Base-by-base conservation (phyloP, 2,113 vertebrate species). In the Tragelaphus buxtoni region DNA sequence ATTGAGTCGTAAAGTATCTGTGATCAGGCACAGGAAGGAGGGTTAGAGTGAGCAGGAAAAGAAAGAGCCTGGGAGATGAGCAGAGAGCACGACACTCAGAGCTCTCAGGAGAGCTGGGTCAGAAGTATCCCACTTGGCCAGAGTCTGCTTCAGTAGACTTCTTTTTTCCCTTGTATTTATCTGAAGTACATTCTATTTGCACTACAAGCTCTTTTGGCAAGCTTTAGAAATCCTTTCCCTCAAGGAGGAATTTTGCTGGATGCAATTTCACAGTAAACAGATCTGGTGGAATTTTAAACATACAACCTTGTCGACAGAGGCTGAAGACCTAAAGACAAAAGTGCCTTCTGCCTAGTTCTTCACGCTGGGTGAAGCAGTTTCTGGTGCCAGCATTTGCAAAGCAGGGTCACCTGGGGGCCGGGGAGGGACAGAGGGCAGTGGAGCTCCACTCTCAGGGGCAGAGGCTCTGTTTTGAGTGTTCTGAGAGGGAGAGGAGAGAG, bases 181-280 rank as follows among this genome's bases (percentile, higher is more conserved):
- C 94, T 97, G 94, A 97, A 97, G 92, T 95, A 63, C 32, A 83
- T 96, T 97, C 88, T 97, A 86, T 90, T 96, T 97, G 95, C 56
- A 95, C 92, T 95, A 77, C 39, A 93, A 95, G 92, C 45, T 53
- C 49, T 96, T 96, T 95, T 98, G 97, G 98, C 98, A 98, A 91
- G 90, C 56, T 92, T 97, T 30, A 95, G 90, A 96, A 96, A 97
- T 97, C 96, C 84, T 79, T 96, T 92, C 95, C 92, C 95, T 97
- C 92, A 90, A 97, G 92, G 94, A 97, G 61, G 96, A 97, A 97
- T 97, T 97, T 88, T 97, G 92, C 56, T 97, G 96, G 94, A 96
- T 97, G 93, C 63, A 69, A 69, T 95, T 97, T 96, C 96, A 95
- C 51, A 97, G 97, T 96, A 97, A 97, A 97, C 90, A 97, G 91